phyloP scores from a whole-genome alignment of 64 coral and sea anemone species.

The Astreopora myriophthalma region DNA sequence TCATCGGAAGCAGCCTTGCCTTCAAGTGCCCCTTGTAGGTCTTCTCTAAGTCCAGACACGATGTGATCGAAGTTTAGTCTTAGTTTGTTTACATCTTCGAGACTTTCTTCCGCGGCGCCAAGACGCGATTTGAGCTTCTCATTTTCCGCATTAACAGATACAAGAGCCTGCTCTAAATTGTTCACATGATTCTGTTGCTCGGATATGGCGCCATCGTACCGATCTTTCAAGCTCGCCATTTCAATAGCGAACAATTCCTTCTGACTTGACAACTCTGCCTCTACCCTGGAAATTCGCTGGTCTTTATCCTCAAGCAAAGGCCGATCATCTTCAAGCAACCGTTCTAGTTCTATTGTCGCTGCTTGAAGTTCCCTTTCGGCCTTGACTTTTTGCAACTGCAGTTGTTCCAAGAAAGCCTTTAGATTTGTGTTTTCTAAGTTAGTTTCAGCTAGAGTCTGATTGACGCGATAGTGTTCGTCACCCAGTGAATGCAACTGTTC shows the following conservation, averaged over 20 bases:
- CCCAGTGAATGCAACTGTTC: neutral
- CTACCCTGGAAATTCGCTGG: neutral
- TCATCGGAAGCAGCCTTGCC: constrained; percentile 63
- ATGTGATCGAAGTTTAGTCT: constrained; percentile 75
- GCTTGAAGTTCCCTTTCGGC: constrained; percentile 32
- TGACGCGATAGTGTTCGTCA: neutral
- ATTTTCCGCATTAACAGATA: neutral
- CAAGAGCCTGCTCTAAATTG: neutral
- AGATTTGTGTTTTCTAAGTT: neutral
- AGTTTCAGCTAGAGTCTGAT: neutral
- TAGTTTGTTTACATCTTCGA: constrained; percentile 49
- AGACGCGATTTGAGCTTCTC: constrained; percentile 32
- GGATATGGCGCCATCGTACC: neutral
- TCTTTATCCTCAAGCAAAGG: constrained; percentile 11
- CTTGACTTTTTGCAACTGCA: neutral
- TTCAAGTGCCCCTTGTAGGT: constrained; percentile 68
- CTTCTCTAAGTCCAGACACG: constrained; percentile 79
- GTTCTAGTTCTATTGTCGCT: neutral
- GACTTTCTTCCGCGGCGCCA: neutral
- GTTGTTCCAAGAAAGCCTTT: neutral
- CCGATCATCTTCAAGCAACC: constrained; percentile 1
- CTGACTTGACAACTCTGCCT: constrained; percentile 2
- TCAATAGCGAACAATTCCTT: neutral
- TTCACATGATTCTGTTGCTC: constrained; percentile 26
- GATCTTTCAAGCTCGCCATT: neutral